A percentile compares a stretch with the other conserved stretches of the same genome.
These are phyloP conservation scores for Cassiopea xamachana DNA, from an alignment of 30 jellyfish, hydroid and myxozoan genomes.

Conservation along the genomic window DNA sequence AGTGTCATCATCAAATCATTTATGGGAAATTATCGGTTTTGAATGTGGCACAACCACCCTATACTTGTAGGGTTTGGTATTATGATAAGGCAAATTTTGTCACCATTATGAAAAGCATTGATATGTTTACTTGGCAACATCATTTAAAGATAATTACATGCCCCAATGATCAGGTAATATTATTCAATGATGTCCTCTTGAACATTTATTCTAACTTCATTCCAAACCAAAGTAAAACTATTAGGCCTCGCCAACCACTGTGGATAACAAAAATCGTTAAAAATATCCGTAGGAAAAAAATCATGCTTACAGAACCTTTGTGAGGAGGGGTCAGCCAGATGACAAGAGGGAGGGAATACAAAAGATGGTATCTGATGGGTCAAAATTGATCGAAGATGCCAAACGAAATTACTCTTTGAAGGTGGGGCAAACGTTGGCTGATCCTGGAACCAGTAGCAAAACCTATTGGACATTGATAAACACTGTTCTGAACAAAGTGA, in stretches of 20 bases:
- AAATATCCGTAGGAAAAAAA: constrained; percentile 48
- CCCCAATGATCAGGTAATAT: constrained; percentile 50
- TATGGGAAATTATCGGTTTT: constrained; percentile 48
- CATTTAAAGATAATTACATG: constrained; percentile 37
- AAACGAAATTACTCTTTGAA: constrained; percentile 37
- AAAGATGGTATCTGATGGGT: constrained; percentile 46
- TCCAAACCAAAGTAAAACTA: constrained; percentile 58
- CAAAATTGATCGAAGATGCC: constrained; percentile 51
- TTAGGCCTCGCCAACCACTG: constrained; percentile 55
- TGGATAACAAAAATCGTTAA: constrained; percentile 64
- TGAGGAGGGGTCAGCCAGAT: constrained; percentile 57
- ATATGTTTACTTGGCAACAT: constrained; percentile 49
- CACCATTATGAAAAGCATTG: constrained; percentile 53
- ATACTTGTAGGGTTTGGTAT: constrained; percentile 58
- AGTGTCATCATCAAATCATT: constrained; percentile 61
- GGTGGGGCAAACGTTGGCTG: constrained; percentile 52
- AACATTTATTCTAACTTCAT: constrained; percentile 47
- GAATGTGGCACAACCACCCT: constrained; percentile 46
- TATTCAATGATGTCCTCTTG: constrained; percentile 54
- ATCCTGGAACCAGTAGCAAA: constrained; percentile 57
- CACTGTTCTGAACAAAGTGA: constrained; percentile 42
- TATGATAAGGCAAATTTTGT: constrained; percentile 39
- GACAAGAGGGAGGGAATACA: constrained; percentile 29
- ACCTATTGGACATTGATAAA: constrained; percentile 52
- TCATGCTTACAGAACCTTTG: constrained; percentile 52